Base-by-base conservation (phyloP, 2,888 invertebrate genomes). In the Xylota segnis region DNA sequence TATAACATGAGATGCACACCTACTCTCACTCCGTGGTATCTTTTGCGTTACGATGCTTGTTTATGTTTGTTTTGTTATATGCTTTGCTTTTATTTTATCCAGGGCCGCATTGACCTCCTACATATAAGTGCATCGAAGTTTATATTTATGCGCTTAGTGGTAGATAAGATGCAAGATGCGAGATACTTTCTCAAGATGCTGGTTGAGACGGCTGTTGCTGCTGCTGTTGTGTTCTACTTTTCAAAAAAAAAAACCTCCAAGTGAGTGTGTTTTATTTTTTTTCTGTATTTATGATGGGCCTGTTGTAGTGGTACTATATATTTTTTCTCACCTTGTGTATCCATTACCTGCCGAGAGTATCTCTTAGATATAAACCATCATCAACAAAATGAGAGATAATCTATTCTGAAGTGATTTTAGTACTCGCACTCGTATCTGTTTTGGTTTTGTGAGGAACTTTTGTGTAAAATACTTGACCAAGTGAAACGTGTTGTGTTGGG, bases 91-190 rank as follows among this genome's bases (percentile, higher is more conserved):
- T 70, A 37, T 66, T 50, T 18, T 70, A 82, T 81, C 61, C 86
- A 81, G 72, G 71, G 81, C 75, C 54, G 45, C 37, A 81, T 81
- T 82, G 82, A 86, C 86, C 86, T 86, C 82, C 86, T 86, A 82
- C 86, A 63, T 72, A 68, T 68, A 86, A 86, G 66, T 76, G 86
- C 82, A 72, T 72, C 71, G 68, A 82, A 77, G 82, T 82, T 82
- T 86, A 77, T 82, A 86, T 77, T 82, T 86, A 86, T 82, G 63
- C 86, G 81, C 76, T 76, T 82, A 81, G 76, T 70, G 68, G 74
- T 27, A 78, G 78, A 78, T 83, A 83, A 83, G 79, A 83, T 79
- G 65, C 63, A 54, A 68, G 59, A 76, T 79, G 63, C 63, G 58
- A 79, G 78, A 72, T 79, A 79, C 79, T 78, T 71, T 78, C 70